Evolutionary conservation across 2,113 vertebrate species (phyloP), one percentile per base, ranked within the genome.

Genomic region (Galbula dea): DNA sequence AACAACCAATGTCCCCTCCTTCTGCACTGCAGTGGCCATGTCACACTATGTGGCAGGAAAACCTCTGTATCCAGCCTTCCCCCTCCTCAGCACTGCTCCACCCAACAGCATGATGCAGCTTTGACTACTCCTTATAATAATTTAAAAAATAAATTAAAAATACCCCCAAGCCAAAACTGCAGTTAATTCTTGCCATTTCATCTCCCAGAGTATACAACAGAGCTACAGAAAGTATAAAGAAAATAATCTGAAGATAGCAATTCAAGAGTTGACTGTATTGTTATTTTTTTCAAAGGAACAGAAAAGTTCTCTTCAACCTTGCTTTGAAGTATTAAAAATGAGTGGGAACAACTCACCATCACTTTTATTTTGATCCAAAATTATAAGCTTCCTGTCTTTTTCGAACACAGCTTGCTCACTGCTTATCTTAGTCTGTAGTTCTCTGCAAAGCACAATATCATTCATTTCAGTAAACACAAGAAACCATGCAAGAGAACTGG

Each of bases 391-490:
- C 83, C 73, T 88, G 67, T 91, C 57, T 86, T 46, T 88, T 86
- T 91, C 93, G 90, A 75, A 68, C 65, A 49, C 68, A 59, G 18
- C 73, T 59, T 97, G 90, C 82, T 92, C 88, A 54, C 34, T 91
- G 46, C 83, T 92, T 88, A 89, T 76, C 79, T 91, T 54, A 77
- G 27, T 78, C 61, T 94, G 90, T 76, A 89, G 61, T 63, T 30
- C 94, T 95, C 98, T 98, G 97, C 26, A 97, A 97, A 96, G 97
- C 45, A 97, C 58, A 91, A 80, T 86, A 93, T 55, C 94, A 63
- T 85, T 91, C 91, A 80, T 94, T 94, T 95, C 84, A 91, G 73
- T 91, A 90, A 97, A 96, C 73, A 94, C 78, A 83, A 75, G 26
- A 69, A 79, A 90, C 3, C 7, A 91, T 67, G 21, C 90, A 94